These are phyloP conservation scores for Octodonta nipae DNA, from an alignment of 2,888 invertebrate species.

Conservation along the genomic window DNA sequence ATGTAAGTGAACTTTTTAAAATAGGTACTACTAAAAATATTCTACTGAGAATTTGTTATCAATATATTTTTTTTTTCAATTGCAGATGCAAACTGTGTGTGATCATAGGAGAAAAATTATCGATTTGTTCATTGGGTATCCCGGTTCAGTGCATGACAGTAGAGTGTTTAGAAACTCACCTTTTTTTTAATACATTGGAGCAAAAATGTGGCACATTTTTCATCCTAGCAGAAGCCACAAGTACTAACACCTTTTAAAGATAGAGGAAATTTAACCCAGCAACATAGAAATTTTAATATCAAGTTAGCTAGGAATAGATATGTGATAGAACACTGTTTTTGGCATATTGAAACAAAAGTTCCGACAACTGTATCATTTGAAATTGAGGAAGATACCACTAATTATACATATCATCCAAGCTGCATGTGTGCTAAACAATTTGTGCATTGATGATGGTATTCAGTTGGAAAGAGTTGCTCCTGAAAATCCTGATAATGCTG, in stretches of 20 bases:
- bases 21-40: too few relatives aligned
- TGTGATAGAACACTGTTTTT: constrained; percentile 6
- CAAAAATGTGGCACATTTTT: constrained; percentile 8
- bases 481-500: too few relatives aligned
- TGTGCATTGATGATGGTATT: background rate
- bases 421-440: background rate
- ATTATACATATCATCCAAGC: constrained; percentile 1
- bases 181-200: constrained; percentile 3
- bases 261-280: constrained; percentile 9
- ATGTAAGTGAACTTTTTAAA: constrained; percentile 5
- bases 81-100: constrained; percentile 8
- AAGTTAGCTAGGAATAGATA: constrained; percentile 9
- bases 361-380: constrained; percentile 3
- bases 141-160: constrained; percentile 3
- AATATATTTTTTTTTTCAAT: too few relatives aligned
- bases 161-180: constrained; percentile 9
- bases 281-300: constrained; percentile 10
- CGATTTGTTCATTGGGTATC: constrained; percentile 5
- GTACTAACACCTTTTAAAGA: constrained; percentile 12
- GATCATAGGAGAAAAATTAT: constrained; percentile 7
- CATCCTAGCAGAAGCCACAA: constrained; percentile 8
- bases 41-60: too few relatives aligned
- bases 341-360: constrained; percentile 2
- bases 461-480: background rate
- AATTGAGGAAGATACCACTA: background rate